Base-by-base conservation (phyloP, 2,888 invertebrate genomes). In the Andricus curvator region DNA sequence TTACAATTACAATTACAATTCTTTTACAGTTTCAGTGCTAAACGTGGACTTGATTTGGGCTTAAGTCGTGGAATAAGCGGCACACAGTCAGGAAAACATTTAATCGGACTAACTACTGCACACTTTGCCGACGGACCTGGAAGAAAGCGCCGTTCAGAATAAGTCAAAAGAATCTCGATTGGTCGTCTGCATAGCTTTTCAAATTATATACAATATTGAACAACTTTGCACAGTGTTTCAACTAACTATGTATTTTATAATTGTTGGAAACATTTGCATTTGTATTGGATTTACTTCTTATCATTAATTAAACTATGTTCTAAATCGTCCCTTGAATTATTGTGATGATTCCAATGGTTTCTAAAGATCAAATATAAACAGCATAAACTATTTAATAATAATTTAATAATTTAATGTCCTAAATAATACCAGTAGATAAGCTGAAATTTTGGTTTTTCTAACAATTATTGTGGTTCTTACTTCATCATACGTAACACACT, bases 101-200 rank as follows among this genome's bases (percentile, higher is more conserved):
- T 98, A 89, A 97, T 98, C 96, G 98, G 98, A 5, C 93, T 98
- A 78, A 97, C 97, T 65, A 97, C 97, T 0, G 98, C 98, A 86
- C 97, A 97, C 93, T 97, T 95, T 93, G 97, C 98, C 33, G 97
- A 96, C 3, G 97, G 98, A 15, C 98, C 98, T 1, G 97, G 98
- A 87, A 95, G 97, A 93, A 96, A 96, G 95, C 96, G 97, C 91
- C 96, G 97, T 81, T 91, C 91, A 66, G 91, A 91, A 74, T 90
- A 90, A 81, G 87, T 90, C 85, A 91, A 91, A 88, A 86, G 48
- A 17, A 51, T 48, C 64, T 44, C 22, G 22, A 48, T 33, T 17
- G 48, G 3, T 37, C n/a, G 9, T 62, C 51, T 20, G 15, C 25
- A 13, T 62, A 48, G 48, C 48, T 70, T 51, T 25, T 44, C 17